Base-by-base conservation (phyloP, 2,888 invertebrate genomes). In the Tinea pellionella region DNA sequence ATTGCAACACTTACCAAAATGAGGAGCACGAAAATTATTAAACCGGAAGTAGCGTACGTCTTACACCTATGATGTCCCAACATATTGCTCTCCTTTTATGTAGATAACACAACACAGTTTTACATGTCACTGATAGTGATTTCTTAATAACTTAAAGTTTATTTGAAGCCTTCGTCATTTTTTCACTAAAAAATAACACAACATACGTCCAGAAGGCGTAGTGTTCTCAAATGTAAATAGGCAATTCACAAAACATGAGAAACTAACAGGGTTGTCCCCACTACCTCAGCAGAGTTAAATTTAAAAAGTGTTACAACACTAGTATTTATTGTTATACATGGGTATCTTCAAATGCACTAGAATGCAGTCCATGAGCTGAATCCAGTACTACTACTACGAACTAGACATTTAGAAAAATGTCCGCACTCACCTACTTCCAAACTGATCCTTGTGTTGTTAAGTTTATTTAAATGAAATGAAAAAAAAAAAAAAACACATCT, bases 61-160 rank as follows among this genome's bases (percentile, higher is more conserved):
- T 19, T 55, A 55, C 55, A 55, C 55, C 29, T 18, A 55, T 16
- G 13, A 57, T 57, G 57, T 57, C 32, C 32, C 32, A 32, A 57
- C 57, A 32, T 57, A 32, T 32, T 53, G 53, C 24, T 53, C n/a
- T 24, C 24, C 24, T 15, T 16, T 24, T 12, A n/a, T 57, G 11
- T 15, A 15, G 57, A 57, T 57, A 32, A 57, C 57, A 57, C 57
- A 32, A 57, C 57, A 57, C 57, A 57, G 12, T 57, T 57, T 32
- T 57, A 57, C 57, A 32, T 57, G 32, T 30, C 57, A 57, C 57
- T 57, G 57, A 57, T 57, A 57, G 19, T 11, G 24, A 32, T 57
- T 32, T 32, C 32, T 57, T 55, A 55, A 55, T 3, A 15, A 24
- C 55, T 47, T 47, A 41, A 24, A 6, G 24, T 41, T 15, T 15